Conservation (phyloP, 2,113 vertebrate species). For the Apaloderma vittatum region DNA sequence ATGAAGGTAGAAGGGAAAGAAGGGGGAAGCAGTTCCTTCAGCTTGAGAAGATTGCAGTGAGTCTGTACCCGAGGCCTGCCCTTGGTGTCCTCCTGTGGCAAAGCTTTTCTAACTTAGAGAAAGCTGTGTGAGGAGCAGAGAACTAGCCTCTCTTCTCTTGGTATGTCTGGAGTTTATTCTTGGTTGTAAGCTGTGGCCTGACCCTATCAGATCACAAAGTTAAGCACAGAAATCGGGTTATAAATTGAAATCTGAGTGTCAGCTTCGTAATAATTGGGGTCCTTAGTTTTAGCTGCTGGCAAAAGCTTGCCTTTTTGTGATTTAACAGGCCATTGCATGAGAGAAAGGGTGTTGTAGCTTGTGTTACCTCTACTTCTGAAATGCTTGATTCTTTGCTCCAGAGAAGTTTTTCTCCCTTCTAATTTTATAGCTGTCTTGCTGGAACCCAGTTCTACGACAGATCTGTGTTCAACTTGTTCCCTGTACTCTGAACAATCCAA, state of each 20-base stretch:
- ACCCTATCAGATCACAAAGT: background rate
- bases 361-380: background rate
- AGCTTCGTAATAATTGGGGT: background rate
- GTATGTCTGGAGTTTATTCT: background rate
- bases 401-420: background rate
- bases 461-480: rapidly evolving
- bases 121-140: background rate
- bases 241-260: background rate
- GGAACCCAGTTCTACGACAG: rapidly evolving
- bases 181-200: background rate
- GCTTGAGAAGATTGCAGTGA: background rate
- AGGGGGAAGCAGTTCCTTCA: background rate
- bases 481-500: background rate
- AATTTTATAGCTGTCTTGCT: background rate
- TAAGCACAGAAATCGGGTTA: background rate
- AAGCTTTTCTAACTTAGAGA: background rate
- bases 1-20: background rate
- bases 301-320: background rate
- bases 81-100: background rate
- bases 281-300: background rate
- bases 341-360: background rate
- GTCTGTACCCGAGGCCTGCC: background rate
- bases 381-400: background rate
- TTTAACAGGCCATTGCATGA: background rate
- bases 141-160: background rate